These are phyloP conservation scores for Rousettus leschenaultii DNA, from an alignment of 2,113 vertebrate species.

Conservation along the genomic window DNA sequence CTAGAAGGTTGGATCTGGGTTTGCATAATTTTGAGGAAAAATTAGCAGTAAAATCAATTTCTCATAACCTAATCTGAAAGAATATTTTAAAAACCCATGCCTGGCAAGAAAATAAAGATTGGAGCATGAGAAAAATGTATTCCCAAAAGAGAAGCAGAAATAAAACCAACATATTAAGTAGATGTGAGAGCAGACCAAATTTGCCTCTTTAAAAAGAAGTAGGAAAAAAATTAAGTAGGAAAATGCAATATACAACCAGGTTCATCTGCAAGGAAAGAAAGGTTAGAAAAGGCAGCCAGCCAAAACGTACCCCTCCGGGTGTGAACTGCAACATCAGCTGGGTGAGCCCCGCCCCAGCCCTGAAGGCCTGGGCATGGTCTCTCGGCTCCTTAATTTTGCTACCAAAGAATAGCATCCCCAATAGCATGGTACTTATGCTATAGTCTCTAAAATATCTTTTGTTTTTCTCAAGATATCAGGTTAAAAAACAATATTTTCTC, in stretches of 20 bases:
- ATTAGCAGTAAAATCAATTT: conserved; percentile 57
- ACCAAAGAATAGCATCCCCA: background rate
- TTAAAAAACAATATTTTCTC: background rate
- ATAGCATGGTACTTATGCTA: background rate
- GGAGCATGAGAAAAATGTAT: background rate
- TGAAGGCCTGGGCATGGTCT: no score
- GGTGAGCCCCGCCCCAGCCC: background rate
- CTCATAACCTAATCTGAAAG: conserved; percentile 55
- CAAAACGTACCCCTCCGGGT: background rate
- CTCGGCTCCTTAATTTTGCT: background rate
- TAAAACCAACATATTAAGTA: conserved; percentile 68
- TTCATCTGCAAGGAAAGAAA: background rate
- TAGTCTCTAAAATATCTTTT: background rate
- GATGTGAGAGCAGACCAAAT: background rate
- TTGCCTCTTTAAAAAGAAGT: background rate
- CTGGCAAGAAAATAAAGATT: conserved; percentile 6
- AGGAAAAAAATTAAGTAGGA: background rate
- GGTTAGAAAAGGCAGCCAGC: background rate
- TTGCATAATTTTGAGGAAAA: conserved; percentile 5
- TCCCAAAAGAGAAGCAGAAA: conserved; percentile 57
- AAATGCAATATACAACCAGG: background rate
- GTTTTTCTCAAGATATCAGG: background rate
- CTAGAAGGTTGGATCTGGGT: background rate
- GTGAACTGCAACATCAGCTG: background rate
- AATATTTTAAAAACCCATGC: conserved; percentile 52